Conservation (phyloP, 2,113 vertebrate species). For the Callipepla squamata region DNA sequence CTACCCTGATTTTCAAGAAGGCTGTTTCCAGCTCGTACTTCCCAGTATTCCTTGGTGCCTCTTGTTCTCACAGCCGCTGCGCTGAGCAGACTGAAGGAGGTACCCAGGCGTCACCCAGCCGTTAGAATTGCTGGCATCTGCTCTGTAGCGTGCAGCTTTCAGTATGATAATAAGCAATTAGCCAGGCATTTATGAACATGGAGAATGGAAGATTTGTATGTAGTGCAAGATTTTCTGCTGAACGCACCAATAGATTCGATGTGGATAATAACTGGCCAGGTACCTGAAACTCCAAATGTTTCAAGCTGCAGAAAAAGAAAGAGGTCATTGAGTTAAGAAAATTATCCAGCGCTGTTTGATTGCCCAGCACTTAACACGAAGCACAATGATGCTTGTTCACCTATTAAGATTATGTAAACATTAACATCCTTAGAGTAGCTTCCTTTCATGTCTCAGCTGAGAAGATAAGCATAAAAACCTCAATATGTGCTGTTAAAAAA, state of each 20-base stretch:
- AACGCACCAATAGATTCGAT: background rate
- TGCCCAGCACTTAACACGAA: background rate
- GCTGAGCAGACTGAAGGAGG: background rate
- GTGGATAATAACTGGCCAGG: background rate
- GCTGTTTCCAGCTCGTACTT: background rate
- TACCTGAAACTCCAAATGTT: background rate
- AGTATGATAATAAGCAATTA: slow-evolving; percentile 46
- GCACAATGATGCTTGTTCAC: background rate
- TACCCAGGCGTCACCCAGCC: background rate
- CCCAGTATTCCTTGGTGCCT: background rate
- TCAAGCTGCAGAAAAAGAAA: background rate
- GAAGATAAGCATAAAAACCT: background rate
- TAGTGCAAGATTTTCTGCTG: slow-evolving; percentile 41
- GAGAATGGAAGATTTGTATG: background rate
- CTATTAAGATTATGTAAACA: background rate
- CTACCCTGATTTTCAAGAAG: background rate
- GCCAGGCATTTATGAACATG: slow-evolving; percentile 26
- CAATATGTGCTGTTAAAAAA: background rate
- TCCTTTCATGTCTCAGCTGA: background rate
- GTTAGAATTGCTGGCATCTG: background rate
- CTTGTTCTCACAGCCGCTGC: background rate
- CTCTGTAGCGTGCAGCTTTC: slow-evolving; percentile 20
- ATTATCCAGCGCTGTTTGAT: background rate
- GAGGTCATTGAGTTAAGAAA: background rate
- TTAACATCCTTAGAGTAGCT: background rate